phyloP scores from a whole-genome alignment of 2,113 vertebrate species.

The Emydura subglobosa region DNA sequence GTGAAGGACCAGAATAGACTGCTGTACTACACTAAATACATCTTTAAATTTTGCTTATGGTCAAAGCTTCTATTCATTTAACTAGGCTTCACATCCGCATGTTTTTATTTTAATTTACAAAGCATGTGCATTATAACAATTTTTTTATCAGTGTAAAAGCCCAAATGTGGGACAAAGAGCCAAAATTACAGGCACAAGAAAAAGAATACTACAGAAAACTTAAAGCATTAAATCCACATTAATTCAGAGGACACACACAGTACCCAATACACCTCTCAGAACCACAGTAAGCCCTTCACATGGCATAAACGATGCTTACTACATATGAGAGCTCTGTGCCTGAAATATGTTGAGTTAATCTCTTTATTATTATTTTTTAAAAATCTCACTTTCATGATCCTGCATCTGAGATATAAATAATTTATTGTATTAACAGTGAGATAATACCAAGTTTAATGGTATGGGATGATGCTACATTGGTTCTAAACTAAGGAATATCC shows the following conservation, averaged over 20 bases:
- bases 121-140: not conserved
- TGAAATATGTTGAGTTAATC: not conserved
- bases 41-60: not conserved
- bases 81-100: not conserved
- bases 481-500: not conserved
- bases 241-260: not conserved
- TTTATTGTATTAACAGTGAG: not conserved
- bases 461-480: not conserved
- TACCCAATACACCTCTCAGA: too few species aligned
- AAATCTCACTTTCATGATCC: not conserved
- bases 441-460: not conserved
- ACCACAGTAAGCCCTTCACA: not conserved
- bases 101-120: slow-evolving; percentile 12
- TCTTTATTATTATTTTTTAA: not conserved
- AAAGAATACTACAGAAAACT: not conserved
- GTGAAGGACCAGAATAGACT: not conserved
- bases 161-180: not conserved
- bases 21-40: not conserved
- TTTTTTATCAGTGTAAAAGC: not conserved
- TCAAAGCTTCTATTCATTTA: not conserved
- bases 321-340: too few species aligned
- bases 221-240: not conserved
- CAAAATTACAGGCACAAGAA: not conserved
- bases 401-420: not conserved
- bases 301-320: not conserved